Conservation (phyloP, 1,140 invertebrate genomes). For the Gonioctena quinquepunctata region DNA sequence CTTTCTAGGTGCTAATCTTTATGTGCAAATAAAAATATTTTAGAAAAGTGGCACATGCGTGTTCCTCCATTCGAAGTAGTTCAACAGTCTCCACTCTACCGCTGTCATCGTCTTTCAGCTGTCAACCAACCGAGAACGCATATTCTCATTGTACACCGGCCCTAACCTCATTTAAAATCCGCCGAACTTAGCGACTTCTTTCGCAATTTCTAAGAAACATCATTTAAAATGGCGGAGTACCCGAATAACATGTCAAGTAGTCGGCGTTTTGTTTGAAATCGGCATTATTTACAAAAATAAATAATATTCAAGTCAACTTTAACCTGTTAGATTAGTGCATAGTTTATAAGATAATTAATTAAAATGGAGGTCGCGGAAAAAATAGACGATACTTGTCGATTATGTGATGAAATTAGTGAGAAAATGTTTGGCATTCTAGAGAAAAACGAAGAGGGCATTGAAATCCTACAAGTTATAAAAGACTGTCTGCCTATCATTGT, state of each 20-base stretch:
- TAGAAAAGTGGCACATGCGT: too few relatives aligned
- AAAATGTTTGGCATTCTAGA: constrained; percentile 51
- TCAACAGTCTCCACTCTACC: too few relatives aligned
- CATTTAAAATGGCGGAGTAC: constrained; percentile 15
- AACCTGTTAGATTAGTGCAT: constrained; percentile 6
- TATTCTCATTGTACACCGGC: too few relatives aligned
- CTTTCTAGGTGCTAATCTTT: too few relatives aligned
- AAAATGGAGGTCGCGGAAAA: constrained; percentile 22
- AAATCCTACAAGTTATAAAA: constrained; percentile 50
- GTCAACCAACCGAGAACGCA: too few relatives aligned
- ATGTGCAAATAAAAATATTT: too few relatives aligned
- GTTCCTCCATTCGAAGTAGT: too few relatives aligned
- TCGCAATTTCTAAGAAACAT: constrained; percentile 1
- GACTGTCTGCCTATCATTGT: constrained; percentile 51
- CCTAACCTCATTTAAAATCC: too few relatives aligned
- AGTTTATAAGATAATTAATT: not conserved
- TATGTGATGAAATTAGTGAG: constrained; percentile 47
- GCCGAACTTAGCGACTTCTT: not conserved
- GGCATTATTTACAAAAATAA: not conserved
- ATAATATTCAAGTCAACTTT: not conserved
- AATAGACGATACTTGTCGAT: constrained; percentile 39
- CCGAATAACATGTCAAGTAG: constrained; percentile 25
- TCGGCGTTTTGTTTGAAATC: constrained; percentile 32
- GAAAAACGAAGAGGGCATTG: constrained; percentile 45
- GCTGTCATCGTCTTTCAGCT: too few relatives aligned